Evolutionary conservation across 1,140 invertebrate genomes (phyloP).

Genomic region (Drosophila cardini): DNA sequence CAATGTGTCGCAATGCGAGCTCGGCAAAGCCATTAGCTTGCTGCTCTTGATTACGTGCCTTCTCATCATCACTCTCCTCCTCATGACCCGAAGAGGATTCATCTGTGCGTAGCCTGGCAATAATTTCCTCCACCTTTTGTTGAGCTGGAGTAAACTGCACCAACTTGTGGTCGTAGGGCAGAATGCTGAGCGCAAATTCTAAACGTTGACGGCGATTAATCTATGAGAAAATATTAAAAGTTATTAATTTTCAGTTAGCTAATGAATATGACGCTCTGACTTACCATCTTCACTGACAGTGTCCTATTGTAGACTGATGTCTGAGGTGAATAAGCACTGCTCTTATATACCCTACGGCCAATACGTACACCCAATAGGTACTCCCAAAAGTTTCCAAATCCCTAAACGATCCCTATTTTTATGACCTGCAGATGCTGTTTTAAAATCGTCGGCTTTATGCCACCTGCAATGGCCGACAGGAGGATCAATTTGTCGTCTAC

Average conservation of each 20-base stretch:
- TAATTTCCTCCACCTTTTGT: slow-evolving; percentile 50
- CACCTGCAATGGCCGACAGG: neutral
- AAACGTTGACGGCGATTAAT: slow-evolving; percentile 61
- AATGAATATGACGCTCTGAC: slow-evolving; percentile 10
- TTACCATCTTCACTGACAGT: slow-evolving; percentile 54
- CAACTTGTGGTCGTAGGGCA: slow-evolving; percentile 54
- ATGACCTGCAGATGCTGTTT: slow-evolving; percentile 45
- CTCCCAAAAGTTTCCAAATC: neutral
- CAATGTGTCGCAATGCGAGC: slow-evolving; percentile 56
- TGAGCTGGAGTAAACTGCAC: slow-evolving; percentile 46
- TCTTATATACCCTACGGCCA: slow-evolving; percentile 50
- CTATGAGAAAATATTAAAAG: slow-evolving; percentile 20
- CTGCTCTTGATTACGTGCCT: neutral
- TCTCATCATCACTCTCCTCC: slow-evolving; percentile 41
- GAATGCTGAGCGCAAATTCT: slow-evolving; percentile 55
- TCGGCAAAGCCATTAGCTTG: slow-evolving; percentile 60
- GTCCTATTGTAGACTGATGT: slow-evolving; percentile 55
- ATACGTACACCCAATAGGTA: slow-evolving; percentile 31
- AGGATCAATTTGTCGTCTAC: slow-evolving; percentile 35
- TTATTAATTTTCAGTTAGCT: too few species aligned
- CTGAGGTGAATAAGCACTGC: slow-evolving; percentile 1
- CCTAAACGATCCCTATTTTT: slow-evolving; percentile 24
- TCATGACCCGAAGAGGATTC: slow-evolving; percentile 16
- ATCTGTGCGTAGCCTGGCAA: slow-evolving; percentile 48
- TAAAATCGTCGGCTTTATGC: neutral